Evolutionary conservation across 1,140 invertebrate species (phyloP).

Genomic region (Theocolax elegans): DNA sequence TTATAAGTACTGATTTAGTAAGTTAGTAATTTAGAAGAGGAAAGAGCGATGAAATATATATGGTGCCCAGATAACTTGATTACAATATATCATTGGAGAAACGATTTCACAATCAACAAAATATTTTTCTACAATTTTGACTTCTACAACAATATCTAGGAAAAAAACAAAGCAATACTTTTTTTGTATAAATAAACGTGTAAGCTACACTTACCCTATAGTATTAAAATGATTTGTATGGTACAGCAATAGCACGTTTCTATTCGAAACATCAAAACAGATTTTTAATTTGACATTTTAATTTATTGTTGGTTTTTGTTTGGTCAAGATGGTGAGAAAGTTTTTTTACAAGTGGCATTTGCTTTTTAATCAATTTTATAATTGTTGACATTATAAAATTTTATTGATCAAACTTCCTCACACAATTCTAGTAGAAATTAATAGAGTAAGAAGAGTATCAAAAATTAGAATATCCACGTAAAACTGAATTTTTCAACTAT

Average conservation of each 20-base stretch:
- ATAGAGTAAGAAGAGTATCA: slow-evolving; percentile 19
- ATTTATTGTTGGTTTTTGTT: no score
- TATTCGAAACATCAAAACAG: slow-evolving; percentile 42
- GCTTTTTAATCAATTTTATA: neutral
- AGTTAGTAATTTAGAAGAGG: no score
- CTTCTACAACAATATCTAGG: neutral
- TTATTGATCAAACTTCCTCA: slow-evolving; percentile 13
- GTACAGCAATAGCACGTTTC: slow-evolving; percentile 42
- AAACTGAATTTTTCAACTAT: neutral
- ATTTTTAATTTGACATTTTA: slow-evolving; percentile 39
- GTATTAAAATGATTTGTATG: slow-evolving; percentile 44
- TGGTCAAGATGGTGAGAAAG: slow-evolving; percentile 16
- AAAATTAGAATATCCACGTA: slow-evolving; percentile 34
- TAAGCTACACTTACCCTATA: slow-evolving; percentile 49
- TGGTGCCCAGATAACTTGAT: no score
- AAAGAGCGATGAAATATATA: no score
- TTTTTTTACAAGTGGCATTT: neutral
- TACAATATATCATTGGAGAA: no score
- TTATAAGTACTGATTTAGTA: no score
- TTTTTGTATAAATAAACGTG: slow-evolving; percentile 25
- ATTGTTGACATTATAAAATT: neutral
- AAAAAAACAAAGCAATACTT: slow-evolving; percentile 23
- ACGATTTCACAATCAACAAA: no score
- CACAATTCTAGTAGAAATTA: slow-evolving; percentile 9
- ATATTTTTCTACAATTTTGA: slow-evolving; percentile 13